Evolutionary conservation across 2,113 vertebrate genomes (phyloP).

Genomic region (Brachionichthys hirsutus): DNA sequence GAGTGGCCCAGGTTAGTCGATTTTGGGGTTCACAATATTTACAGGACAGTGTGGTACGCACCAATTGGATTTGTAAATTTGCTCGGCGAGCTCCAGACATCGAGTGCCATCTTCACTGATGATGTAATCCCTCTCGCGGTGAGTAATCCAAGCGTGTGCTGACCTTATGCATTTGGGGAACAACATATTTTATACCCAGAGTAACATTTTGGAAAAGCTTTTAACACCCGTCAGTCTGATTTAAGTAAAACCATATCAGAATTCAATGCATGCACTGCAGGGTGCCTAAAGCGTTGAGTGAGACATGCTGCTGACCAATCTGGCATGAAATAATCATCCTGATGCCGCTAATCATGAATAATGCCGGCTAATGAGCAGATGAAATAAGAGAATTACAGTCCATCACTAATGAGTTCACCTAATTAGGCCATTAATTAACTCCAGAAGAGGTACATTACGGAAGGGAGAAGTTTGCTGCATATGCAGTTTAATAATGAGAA

Average conservation of each 20-base stretch:
- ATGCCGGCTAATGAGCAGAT: conserved; percentile 68
- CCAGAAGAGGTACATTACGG: conserved; percentile 43
- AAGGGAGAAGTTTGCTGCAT: conserved; percentile 41
- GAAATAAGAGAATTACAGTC: conserved; percentile 67
- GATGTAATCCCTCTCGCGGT: conserved; percentile 21
- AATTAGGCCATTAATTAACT: conserved; percentile 72
- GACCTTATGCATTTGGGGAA: conserved; percentile 16
- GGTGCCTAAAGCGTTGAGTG: conserved; percentile 19
- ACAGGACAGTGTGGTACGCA: too few relatives aligned
- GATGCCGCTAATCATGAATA: conserved; percentile 70
- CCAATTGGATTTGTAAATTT: too few relatives aligned
- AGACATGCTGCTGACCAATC: conserved; percentile 28
- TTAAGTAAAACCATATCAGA: conserved; percentile 22
- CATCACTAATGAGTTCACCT: conserved; percentile 66
- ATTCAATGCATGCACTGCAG: conserved; percentile 24
- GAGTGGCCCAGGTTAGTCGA: too few relatives aligned
- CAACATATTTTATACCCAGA: not conserved
- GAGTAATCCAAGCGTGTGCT: conserved; percentile 1
- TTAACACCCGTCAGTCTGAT: conserved; percentile 31
- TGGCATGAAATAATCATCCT: conserved; percentile 48
- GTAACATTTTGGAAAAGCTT: not conserved
- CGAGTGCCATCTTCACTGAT: conserved; percentile 3
- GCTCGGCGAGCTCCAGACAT: too few relatives aligned
- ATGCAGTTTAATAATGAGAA: conserved; percentile 41
- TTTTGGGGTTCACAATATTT: too few relatives aligned